Evolutionary conservation across 2,113 vertebrate species (phyloP), one percentile per base, ranked within the genome.

Genomic region (Antigone vipio): DNA sequence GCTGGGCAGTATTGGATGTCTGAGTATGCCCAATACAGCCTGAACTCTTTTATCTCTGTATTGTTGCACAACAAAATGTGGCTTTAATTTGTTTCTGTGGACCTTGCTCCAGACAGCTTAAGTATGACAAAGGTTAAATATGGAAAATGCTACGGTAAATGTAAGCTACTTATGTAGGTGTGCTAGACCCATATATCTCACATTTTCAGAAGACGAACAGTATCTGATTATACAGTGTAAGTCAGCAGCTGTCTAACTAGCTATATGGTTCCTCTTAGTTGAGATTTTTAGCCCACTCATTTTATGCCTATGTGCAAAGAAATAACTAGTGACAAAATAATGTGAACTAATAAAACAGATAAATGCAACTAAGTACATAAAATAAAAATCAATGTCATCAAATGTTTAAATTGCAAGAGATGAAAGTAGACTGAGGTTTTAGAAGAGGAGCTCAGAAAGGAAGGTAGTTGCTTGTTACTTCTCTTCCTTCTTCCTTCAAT

Each of bases 361-460:
- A 72, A 45, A 35, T 26, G 3, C 66, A 77, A 68, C 26, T 50
- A 55, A 34, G 5, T 42, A 60, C 85, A 56, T 74, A 49, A 62
- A 79, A 62, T 53, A 67, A 64, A 64, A 75, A 47, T 30, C 21
- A 35, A 6, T 56, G 13, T 42, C 10, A 63, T 67, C 22, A 42
- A 30, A 64, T 44, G 11, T 53, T 85, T 67, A 58, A 63, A 58
- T 83, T 75, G 30, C 16, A 76, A 55, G 58, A 67, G 27, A 14
- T 50, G 20, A 60, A 85, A 89, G 15, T 24, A 77, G 52, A 7
- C 4, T 0, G 0, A 17, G 8, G 5, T 30, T 71, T 75, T 63
- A 1, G 4, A 78, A 69, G 34, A 69, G 20, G 47, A 83, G 38
- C 21, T 76, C 23, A 67, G 53, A 79, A 75, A 63, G n/a, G 30